Conservation (phyloP, 2,113 vertebrate genomes). For the Orycteropus afer region DNA sequence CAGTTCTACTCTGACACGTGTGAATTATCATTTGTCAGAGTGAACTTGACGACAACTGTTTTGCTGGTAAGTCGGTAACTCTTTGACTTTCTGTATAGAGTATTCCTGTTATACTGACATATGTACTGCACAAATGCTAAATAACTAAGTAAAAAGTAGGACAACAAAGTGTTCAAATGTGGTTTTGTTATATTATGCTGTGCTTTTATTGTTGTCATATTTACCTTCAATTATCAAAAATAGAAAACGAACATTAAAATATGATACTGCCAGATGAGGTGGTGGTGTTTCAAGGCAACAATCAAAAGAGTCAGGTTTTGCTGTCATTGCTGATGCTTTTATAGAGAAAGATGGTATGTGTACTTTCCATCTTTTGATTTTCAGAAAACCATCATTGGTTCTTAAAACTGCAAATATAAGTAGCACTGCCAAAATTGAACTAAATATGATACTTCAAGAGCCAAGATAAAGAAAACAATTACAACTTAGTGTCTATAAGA, state of each 20-base stretch:
- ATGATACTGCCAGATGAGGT: no score
- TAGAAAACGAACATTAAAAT: no score
- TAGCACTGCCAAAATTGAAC: neutral
- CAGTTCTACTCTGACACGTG: no score
- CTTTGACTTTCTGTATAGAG: neutral
- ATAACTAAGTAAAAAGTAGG: no score
- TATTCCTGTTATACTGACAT: neutral
- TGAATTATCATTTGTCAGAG: no score
- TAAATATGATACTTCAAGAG: neutral
- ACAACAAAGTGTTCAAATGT: neutral
- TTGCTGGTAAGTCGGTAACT: neutral
- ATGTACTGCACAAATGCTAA: neutral
- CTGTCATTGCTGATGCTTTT: neutral
- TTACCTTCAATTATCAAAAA: neutral
- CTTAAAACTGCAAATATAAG: neutral
- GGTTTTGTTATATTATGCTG: neutral
- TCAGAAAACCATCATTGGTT: neutral
- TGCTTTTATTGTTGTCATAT: neutral
- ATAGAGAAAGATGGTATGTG: neutral
- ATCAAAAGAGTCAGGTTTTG: no score
- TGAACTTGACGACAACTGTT: no score
- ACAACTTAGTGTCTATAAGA: neutral
- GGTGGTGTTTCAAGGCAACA: no score
- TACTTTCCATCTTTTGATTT: neutral
- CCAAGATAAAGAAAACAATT: neutral